Base-by-base conservation (phyloP, 2,797 vertebrate genomes). In the Euphonia xanthogaster region DNA sequence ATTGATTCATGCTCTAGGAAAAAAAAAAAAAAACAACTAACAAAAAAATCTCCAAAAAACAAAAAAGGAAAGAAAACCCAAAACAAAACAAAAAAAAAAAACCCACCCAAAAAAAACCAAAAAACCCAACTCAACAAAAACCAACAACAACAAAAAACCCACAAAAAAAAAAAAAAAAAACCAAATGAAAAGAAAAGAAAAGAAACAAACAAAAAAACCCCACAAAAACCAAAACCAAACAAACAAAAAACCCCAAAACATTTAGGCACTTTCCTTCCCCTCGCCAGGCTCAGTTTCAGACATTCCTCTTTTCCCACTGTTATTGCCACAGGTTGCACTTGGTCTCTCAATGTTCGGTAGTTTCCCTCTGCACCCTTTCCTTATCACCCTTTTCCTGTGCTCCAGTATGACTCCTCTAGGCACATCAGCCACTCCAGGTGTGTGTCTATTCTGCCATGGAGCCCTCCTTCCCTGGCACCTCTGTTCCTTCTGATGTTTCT, bases 241-340 rank as follows among this genome's bases (percentile, higher is more conserved):
- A 35, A 21, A 6, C 24, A 42, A 44, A 44, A 33, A 22, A 14
- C 5, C 10, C 11, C 27, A 18, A 53, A 45, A 40, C 1, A 25
- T 30, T 68, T 15, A 30, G 14, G n/a, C 4, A 27, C 5, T 92
- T 82, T 44, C 7, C 4, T 51, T 12, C 2, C 11, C 3, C 11
- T 84, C 63, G 5, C 8, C 4, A 57, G 24, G 7, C 5, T 35
- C 11, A 16, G 2, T 4, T 90, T 70, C 21, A 67, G 23, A 15
- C 14, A 19, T 6, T 3, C 16, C 7, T 66, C 6, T 10, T 63
- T n/a, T 10, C 7, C 3, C 1, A 4, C 3, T 44, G 0, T 71
- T 74, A 33, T 11, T 53, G 39, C 16, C 1, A 5, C 25, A 57
- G 21, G 21, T 37, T 72, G 39, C 7, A 7, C 30, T 45, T 57